A percentile compares a stretch with the other conserved stretches of the same genome.
phyloP scores from a whole-genome alignment of 1,140 invertebrate species.

The Caerostris extrusa region DNA sequence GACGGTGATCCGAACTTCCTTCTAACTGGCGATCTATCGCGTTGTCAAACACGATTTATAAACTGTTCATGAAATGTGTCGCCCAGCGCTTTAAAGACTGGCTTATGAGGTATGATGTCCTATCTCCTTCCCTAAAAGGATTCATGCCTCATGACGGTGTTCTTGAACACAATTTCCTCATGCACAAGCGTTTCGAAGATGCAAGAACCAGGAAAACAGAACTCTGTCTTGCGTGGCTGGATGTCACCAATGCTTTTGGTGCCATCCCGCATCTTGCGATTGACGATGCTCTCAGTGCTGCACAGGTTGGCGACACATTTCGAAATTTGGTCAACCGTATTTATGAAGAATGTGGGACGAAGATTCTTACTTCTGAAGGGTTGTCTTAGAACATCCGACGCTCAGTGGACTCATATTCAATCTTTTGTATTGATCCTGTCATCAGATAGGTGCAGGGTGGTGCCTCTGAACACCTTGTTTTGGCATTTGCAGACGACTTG shows the following conservation, averaged over 20 bases:
- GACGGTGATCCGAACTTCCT: too few species aligned
- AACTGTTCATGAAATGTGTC: too few species aligned
- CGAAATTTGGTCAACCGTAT: too few species aligned
- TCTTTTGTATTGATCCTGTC: background rate
- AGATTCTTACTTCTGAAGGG: too few species aligned
- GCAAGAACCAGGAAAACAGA: background rate
- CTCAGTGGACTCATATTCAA: too few species aligned
- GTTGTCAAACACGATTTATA: too few species aligned
- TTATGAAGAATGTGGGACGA: too few species aligned
- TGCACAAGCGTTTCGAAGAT: background rate
- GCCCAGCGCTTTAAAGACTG: too few species aligned
- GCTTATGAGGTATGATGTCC: background rate
- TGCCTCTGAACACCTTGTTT: background rate
- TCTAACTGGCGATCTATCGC: too few species aligned
- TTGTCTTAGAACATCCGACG: too few species aligned
- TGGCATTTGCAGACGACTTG: conserved; percentile 22
- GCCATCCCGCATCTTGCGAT: background rate
- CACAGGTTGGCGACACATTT: background rate
- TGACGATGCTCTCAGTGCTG: background rate
- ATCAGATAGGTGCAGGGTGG: background rate
- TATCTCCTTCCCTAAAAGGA: background rate
- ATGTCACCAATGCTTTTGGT: background rate
- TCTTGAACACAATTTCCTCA: background rate
- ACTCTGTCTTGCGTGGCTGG: background rate
- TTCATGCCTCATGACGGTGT: background rate